Conservation (phyloP, 2,888 invertebrate species). For the Chrysolina americana region DNA sequence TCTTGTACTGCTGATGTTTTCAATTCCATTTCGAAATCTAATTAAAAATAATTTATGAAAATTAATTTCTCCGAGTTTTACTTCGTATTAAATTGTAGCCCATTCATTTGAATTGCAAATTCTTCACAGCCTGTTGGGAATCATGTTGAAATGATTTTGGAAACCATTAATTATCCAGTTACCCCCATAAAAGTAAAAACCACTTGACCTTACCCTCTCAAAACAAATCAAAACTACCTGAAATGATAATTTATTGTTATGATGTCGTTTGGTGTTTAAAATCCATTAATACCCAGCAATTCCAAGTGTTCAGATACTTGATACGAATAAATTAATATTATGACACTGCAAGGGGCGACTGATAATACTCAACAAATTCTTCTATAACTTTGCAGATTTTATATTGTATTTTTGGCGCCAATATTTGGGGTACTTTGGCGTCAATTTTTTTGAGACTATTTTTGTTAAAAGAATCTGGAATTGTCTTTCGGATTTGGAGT, state of each 20-base stretch:
- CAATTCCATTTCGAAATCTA: neutral
- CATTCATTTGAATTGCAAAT: conserved; percentile 26
- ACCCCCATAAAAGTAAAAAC: conserved; percentile 8
- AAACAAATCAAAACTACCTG: conserved; percentile 27
- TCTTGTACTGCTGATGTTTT: conserved; percentile 6
- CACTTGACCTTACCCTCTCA: conserved; percentile 8
- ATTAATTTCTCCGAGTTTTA: conserved; percentile 19
- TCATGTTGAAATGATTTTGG: conserved; percentile 14
- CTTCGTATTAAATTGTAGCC: conserved; percentile 17
- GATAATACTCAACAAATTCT: too few species aligned
- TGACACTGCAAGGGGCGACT: neutral
- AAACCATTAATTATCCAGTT: conserved; percentile 23
- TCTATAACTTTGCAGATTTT: too few species aligned
- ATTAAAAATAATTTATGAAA: conserved; percentile 25
- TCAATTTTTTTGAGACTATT: too few species aligned
- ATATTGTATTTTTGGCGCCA: too few species aligned
- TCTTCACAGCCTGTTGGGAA: conserved; percentile 4
- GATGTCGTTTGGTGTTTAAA: neutral
- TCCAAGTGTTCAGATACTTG: neutral
- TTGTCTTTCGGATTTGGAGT: too few species aligned
- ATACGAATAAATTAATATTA: neutral
- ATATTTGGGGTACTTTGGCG: too few species aligned
- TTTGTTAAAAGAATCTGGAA: too few species aligned
- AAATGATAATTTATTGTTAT: conserved; percentile 22
- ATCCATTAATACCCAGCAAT: conserved; percentile 1